phyloP scores from a whole-genome alignment of 1,140 invertebrate genomes.

The Zelostemma sp. region DNA sequence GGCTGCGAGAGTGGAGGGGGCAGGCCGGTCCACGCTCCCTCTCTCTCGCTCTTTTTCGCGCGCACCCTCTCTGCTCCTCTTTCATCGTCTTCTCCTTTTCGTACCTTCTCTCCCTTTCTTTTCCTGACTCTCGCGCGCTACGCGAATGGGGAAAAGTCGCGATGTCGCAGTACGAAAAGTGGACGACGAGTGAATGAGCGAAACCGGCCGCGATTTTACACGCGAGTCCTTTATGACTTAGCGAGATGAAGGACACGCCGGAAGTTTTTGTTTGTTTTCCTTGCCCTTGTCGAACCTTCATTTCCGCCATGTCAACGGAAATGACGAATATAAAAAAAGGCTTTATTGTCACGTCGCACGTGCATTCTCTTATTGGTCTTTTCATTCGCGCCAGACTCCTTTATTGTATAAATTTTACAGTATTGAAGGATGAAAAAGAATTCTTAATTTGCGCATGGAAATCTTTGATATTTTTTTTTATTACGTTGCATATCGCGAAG shows the following conservation, averaged over 20 bases:
- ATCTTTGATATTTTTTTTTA: no score
- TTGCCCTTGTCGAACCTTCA: no score
- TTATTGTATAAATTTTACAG: no score
- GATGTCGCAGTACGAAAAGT: constrained; percentile 3
- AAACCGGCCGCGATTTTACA: constrained; percentile 1
- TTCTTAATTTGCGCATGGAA: no score
- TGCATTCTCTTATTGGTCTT: no score
- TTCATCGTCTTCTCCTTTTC: constrained; percentile 45
- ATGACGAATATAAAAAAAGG: neutral
- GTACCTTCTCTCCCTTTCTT: constrained; percentile 31
- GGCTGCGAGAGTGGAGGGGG: constrained; percentile 64
- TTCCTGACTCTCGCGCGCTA: constrained; percentile 3
- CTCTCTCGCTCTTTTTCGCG: constrained; percentile 37
- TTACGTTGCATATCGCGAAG: no score
- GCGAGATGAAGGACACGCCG: constrained; percentile 9
- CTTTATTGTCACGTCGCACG: no score
- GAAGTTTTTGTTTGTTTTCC: neutral
- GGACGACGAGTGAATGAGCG: constrained; percentile 7
- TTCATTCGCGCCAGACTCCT: no score
- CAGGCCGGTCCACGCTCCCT: constrained; percentile 43
- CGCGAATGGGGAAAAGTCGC: constrained; percentile 16
- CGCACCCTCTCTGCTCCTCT: constrained; percentile 43
- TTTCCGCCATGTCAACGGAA: no score
- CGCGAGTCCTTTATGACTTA: constrained; percentile 11
- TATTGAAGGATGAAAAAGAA: no score